These are phyloP conservation scores for Drosophila ironensis DNA, from an alignment of 1,140 invertebrate species.

Conservation along the genomic window DNA sequence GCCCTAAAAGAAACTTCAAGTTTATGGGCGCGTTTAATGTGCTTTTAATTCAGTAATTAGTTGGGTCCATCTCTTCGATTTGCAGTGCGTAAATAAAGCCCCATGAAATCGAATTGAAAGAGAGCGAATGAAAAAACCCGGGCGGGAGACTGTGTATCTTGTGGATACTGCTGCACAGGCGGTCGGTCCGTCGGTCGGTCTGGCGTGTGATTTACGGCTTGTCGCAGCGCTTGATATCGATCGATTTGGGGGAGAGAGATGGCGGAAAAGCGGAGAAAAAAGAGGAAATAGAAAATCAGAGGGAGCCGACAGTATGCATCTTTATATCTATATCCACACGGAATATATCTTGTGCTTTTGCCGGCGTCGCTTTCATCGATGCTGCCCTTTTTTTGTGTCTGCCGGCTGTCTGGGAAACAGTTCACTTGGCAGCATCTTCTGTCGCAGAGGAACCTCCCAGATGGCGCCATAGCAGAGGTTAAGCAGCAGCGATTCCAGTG, in stretches of 20 bases:
- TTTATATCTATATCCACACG: conserved; percentile 21
- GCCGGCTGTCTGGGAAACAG: conserved; percentile 63
- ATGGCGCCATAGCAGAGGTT: conserved; percentile 20
- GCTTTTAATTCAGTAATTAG: conserved; percentile 75
- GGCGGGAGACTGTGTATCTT: conserved; percentile 20
- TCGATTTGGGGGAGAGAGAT: conserved; percentile 44
- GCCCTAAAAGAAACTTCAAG: conserved; percentile 13
- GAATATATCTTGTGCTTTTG: conserved; percentile 35
- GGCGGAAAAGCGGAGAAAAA: conserved; percentile 13
- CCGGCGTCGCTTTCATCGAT: conserved; percentile 71
- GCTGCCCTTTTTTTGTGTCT: conserved; percentile 63
- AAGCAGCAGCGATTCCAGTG: conserved; percentile 1
- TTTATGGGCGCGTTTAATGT: conserved; percentile 48
- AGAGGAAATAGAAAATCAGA: conserved; percentile 27
- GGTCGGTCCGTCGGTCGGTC: conserved; percentile 1
- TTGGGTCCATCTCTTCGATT: conserved; percentile 30
- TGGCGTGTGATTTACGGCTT: conserved; percentile 72
- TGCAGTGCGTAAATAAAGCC: conserved; percentile 38
- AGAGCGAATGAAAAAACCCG: conserved; percentile 15
- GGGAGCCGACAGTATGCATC: conserved; percentile 28
- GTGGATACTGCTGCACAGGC: conserved; percentile 39
- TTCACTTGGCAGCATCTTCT: conserved; percentile 62
- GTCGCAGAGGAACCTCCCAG: conserved; percentile 21
- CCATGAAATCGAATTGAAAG: conserved; percentile 51
- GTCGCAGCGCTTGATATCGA: conserved; percentile 75